Evolutionary conservation across 2,113 vertebrate species (phyloP).

Genomic region (Nannospalax galili): DNA sequence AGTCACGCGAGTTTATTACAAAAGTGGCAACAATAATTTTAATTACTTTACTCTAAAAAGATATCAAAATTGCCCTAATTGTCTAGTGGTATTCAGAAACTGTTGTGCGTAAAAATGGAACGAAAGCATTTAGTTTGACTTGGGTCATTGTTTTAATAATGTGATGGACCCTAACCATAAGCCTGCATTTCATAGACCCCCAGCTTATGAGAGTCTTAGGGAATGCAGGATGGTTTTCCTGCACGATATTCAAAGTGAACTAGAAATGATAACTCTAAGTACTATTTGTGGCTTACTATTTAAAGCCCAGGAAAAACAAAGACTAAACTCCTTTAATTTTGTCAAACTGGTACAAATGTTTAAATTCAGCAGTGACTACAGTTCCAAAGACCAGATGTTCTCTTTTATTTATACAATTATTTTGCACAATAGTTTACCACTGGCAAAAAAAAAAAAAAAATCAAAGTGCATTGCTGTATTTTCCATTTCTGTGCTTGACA

Average conservation of each 20-base stretch:
- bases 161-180: constrained; percentile 62
- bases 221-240: neutral
- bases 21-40: constrained; percentile 88
- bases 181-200: constrained; percentile 14
- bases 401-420: constrained; percentile 76
- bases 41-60: constrained; percentile 80
- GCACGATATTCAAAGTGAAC: constrained; percentile 22
- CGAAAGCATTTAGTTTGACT: constrained; percentile 73
- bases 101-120: constrained; percentile 58
- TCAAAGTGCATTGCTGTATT: constrained; percentile 68
- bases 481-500: constrained; percentile 60
- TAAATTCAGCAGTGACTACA: constrained; percentile 76
- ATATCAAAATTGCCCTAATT: constrained; percentile 87
- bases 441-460: constrained; percentile 63
- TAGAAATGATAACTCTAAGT: constrained; percentile 40
- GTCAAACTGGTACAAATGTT: constrained; percentile 69
- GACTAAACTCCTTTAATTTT: constrained; percentile 77
- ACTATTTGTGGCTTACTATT: constrained; percentile 75
- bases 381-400: constrained; percentile 82
- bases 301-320: constrained; percentile 77
- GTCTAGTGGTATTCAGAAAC: constrained; percentile 82
- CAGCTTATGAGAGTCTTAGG: neutral
- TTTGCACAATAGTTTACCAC: constrained; percentile 75
- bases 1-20: constrained; percentile 87
- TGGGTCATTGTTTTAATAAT: constrained; percentile 81